Evolutionary conservation across 2,113 vertebrate species (phyloP).

Genomic region (Pachyramphus minor): DNA sequence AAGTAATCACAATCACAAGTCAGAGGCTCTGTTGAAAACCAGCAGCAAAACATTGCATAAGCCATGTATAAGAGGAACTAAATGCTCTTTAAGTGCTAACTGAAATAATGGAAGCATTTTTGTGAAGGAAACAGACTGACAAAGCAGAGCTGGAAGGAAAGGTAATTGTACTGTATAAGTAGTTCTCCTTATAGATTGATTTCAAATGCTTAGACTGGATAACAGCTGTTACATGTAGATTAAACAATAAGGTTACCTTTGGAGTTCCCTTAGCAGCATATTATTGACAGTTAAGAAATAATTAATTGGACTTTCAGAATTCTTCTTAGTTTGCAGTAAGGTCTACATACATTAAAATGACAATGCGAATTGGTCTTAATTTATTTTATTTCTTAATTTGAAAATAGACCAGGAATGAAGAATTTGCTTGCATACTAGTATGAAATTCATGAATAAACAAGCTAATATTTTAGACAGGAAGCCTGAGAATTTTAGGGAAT

Average conservation of each 20-base stretch:
- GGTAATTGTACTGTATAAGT: not conserved
- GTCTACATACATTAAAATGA: not conserved
- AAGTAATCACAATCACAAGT: not conserved
- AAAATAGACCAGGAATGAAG: not conserved
- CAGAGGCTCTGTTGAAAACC: not conserved
- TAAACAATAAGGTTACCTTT: not conserved
- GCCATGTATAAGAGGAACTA: not conserved
- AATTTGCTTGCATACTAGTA: not conserved
- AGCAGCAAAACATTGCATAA: not conserved
- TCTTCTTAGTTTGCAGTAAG: not conserved
- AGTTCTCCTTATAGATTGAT: not conserved
- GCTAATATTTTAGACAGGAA: not conserved
- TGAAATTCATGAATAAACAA: not conserved
- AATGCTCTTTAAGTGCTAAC: not conserved
- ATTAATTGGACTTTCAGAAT: not conserved
- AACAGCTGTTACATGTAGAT: rapidly evolving
- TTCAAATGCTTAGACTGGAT: not conserved
- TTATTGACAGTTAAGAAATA: not conserved
- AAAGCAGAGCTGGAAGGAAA: not conserved
- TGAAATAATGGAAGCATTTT: not conserved
- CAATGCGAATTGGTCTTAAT: not conserved
- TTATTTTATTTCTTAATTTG: not conserved
- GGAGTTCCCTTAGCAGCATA: not conserved
- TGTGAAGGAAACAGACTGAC: not conserved
- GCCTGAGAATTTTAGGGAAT: not conserved